phyloP scores from a whole-genome alignment of 2,888 invertebrate species.

The Conus canariensis region DNA sequence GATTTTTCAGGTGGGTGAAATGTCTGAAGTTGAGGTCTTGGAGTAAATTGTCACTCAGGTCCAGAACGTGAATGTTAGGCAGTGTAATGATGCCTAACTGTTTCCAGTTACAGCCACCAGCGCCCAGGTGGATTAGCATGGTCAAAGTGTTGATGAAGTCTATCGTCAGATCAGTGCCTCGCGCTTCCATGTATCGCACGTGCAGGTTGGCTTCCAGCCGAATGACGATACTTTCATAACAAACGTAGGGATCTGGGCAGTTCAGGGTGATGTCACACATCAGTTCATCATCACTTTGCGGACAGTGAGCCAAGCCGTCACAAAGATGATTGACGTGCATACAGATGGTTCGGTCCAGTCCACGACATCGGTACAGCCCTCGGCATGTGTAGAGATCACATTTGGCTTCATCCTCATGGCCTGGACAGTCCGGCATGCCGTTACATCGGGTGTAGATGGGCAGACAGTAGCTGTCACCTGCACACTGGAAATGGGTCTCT shows the following conservation, averaged over 20 bases:
- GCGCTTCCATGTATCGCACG: background rate
- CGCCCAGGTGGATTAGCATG: background rate
- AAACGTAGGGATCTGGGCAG: background rate
- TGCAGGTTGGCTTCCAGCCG: background rate
- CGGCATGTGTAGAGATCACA: background rate
- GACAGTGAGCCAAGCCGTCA: background rate
- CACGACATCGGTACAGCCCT: background rate
- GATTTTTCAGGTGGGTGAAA: background rate
- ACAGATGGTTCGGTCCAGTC: background rate
- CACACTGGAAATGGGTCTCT: background rate
- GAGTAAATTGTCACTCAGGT: background rate
- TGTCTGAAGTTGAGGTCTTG: background rate
- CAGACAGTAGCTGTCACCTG: background rate
- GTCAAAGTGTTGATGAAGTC: background rate
- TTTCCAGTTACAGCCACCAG: background rate
- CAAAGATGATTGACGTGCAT: background rate
- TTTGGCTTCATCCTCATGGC: background rate
- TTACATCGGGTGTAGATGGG: slow-evolving; percentile 12
- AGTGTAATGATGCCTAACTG: background rate
- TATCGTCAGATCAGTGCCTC: background rate
- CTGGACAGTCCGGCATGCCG: background rate
- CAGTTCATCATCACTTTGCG: background rate
- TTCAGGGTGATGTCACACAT: background rate
- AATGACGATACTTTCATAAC: background rate
- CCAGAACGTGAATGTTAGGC: background rate